These are phyloP conservation scores for Epistrophe grossulariae DNA, from an alignment of 2,888 invertebrate species.

Conservation along the genomic window DNA sequence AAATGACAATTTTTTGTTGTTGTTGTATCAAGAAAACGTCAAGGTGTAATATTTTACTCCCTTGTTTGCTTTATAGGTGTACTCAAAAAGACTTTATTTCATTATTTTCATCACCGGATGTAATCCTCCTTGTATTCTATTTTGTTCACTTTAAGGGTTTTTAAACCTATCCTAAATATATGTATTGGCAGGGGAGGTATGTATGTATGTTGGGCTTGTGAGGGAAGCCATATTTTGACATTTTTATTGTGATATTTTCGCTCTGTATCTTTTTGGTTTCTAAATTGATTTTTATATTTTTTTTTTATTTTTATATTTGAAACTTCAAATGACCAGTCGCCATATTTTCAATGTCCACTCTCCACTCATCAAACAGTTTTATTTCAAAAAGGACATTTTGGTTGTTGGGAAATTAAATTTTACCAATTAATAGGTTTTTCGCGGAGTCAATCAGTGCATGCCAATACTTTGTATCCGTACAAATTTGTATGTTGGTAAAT, in stretches of 20 bases:
- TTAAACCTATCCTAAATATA: neutral
- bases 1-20: neutral
- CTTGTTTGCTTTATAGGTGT: neutral
- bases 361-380: neutral
- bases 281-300: neutral
- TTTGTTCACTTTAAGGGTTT: neutral
- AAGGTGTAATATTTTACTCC: neutral
- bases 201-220: neutral
- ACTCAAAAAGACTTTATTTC: neutral
- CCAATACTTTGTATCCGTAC: neutral
- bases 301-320: neutral
- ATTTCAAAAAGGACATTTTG: constrained; percentile 13
- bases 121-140: neutral
- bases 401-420: constrained; percentile 14
- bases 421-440: neutral
- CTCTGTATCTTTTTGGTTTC: neutral
- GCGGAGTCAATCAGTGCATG: constrained; percentile 7
- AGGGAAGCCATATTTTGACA: neutral
- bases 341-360: neutral
- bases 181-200: neutral
- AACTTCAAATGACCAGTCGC: neutral
- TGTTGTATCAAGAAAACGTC: neutral
- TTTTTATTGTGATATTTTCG: neutral
- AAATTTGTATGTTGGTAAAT: neutral
- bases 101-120: neutral